Evolutionary conservation across 2,113 vertebrate species (phyloP).

Genomic region (Antigone vipio): DNA sequence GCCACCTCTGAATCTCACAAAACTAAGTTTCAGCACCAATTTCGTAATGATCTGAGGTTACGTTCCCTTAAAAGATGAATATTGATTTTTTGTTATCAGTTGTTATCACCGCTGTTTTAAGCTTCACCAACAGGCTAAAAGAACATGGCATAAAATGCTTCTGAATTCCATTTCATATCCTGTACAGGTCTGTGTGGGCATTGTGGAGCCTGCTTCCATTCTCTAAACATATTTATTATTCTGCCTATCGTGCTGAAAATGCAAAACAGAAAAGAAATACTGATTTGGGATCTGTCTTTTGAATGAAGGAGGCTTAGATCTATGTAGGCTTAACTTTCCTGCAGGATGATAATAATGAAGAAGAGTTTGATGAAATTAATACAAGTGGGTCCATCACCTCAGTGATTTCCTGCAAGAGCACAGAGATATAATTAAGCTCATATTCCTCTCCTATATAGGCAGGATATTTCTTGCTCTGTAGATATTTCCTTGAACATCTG

Average conservation of each 20-base stretch:
- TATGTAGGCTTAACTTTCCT: conserved; percentile 42
- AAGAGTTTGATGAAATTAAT: conserved; percentile 56
- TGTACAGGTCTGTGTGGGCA: neutral
- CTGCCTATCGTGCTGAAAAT: conserved; percentile 23
- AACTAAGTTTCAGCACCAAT: neutral
- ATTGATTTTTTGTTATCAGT: conserved; percentile 2
- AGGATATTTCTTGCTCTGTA: conserved; percentile 6
- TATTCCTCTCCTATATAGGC: conserved; percentile 21
- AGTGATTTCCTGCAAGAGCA: conserved; percentile 40
- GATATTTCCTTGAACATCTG: neutral
- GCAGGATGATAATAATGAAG: conserved; percentile 5
- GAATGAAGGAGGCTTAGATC: conserved; percentile 43
- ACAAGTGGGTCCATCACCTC: neutral
- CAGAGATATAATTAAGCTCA: conserved; percentile 44
- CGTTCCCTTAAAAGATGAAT: neutral
- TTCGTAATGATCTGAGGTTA: neutral
- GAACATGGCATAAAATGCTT: neutral
- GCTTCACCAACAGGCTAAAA: neutral
- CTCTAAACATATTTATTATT: conserved; percentile 16
- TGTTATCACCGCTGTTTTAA: neutral
- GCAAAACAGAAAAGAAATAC: conserved; percentile 18
- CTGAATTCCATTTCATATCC: conserved; percentile 22
- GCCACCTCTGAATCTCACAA: neutral
- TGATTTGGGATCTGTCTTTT: conserved; percentile 36
- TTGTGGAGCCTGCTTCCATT: conserved; percentile 16